Conservation (phyloP, 1,140 invertebrate species). For the Hesperophylax magnus region DNA sequence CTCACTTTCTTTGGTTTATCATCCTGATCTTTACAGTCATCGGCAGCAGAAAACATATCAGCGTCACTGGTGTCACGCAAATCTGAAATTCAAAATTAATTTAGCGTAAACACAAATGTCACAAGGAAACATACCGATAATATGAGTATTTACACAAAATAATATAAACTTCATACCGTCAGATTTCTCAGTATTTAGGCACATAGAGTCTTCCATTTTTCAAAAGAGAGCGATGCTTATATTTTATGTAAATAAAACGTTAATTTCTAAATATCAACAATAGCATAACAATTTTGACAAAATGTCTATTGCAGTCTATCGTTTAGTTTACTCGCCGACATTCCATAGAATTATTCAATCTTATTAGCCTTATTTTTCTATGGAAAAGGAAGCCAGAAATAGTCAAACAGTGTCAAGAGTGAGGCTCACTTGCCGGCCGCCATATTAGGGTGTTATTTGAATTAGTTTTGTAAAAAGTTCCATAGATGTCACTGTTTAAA, state of each 20-base stretch:
- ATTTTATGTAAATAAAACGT: background rate
- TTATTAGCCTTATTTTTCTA: background rate
- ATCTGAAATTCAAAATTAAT: slow-evolving; percentile 44
- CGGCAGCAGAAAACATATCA: slow-evolving; percentile 58
- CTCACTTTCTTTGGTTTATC: slow-evolving; percentile 64
- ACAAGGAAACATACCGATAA: too few relatives aligned
- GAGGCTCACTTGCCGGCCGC: too few relatives aligned
- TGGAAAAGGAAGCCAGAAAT: background rate
- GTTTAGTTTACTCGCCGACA: background rate
- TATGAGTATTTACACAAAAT: too few relatives aligned
- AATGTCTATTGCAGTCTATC: too few relatives aligned
- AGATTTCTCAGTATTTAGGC: slow-evolving; percentile 23
- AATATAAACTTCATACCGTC: slow-evolving; percentile 8
- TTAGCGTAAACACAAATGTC: background rate
- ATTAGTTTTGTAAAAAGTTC: too few relatives aligned
- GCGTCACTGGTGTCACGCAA: slow-evolving; percentile 49
- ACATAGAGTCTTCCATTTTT: slow-evolving; percentile 17
- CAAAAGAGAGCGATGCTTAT: background rate
- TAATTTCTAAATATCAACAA: background rate
- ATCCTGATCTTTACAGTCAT: slow-evolving; percentile 63
- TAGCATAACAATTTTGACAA: background rate
- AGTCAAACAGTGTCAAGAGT: too few relatives aligned
- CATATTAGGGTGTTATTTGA: too few relatives aligned
- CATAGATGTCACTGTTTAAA: too few relatives aligned
- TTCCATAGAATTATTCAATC: background rate